These are phyloP conservation scores for Danionella dracula DNA, from an alignment of 2,797 vertebrate genomes.

Conservation along the genomic window DNA sequence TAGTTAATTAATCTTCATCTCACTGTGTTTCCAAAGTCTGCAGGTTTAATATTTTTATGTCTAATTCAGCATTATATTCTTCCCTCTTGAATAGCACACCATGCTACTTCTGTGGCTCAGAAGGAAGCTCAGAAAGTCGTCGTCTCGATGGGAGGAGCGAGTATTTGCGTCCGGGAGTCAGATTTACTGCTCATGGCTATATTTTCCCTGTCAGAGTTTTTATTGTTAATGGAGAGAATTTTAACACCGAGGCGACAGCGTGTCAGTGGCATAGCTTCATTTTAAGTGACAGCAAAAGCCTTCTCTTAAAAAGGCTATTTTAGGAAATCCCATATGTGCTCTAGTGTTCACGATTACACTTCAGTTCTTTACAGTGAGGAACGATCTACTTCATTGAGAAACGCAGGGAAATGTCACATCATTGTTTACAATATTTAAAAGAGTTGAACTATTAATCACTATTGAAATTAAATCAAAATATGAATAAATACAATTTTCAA, in stretches of 20 bases:
- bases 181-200: slow-evolving; percentile 11
- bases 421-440: too few relatives aligned
- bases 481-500: too few relatives aligned
- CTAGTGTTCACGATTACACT: too few relatives aligned
- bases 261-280: slow-evolving; percentile 6
- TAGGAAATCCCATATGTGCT: neutral
- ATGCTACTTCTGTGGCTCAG: slow-evolving; percentile 9
- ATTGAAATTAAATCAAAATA: too few relatives aligned
- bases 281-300: neutral
- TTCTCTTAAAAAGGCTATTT: neutral
- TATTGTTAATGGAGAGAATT: slow-evolving; percentile 11
- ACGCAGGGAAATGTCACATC: too few relatives aligned
- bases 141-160: neutral
- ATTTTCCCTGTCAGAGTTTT: slow-evolving; percentile 24
- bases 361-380: too few relatives aligned
- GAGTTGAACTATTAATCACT: too few relatives aligned
- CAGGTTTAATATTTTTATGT: slow-evolving; percentile 44
- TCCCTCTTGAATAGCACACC: slow-evolving; percentile 42
- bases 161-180: neutral
- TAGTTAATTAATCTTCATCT: slow-evolving; percentile 58
- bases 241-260: slow-evolving; percentile 25
- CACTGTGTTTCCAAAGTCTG: slow-evolving; percentile 48
- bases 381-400: too few relatives aligned
- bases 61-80: slow-evolving; percentile 42
- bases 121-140: neutral